Base-by-base conservation (phyloP, 1,140 invertebrate species). In the Leptopilina boulardi region DNA sequence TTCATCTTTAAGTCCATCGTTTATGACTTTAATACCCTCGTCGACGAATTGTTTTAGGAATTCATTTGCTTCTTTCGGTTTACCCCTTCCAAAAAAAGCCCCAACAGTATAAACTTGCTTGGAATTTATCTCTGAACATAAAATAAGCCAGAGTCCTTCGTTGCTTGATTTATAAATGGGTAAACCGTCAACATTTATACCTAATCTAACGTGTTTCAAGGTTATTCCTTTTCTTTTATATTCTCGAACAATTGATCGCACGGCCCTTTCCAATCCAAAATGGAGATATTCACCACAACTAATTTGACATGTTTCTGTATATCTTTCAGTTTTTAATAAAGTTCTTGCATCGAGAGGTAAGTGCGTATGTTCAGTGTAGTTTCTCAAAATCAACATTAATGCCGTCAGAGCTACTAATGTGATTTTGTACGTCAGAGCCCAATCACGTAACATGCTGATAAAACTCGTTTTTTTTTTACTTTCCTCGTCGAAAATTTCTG, bases 111-210 rank as follows among this genome's bases (percentile, higher is more conserved):
- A 76, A 71, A 44, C 51, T 38, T 71, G 41, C 11, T 72, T 26
- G 42, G 54, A 30, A 38, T 54, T 34, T 56, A 80, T 41, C 26
- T 81, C 44, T 47, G 73, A 56, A 15, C 80, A 79, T 78, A 86
- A 78, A 72, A 86, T 87, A 15, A 85, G 79, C 84, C 82, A 86
- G 70, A 83, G 72, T 21, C 70, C 11, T 70, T 79, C 66, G 13
- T 34, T 21, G 21, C 70, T 42, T 18, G 51, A 74, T 41, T 81
- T 81, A 42, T 70, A 71, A 41, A 81, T 44, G 13, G 82, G 78
- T 51, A 80, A 41, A 5, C 82, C 82, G 66, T 84, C 82, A 47
- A 80, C 80, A 77, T 82, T 77, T 38, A 72, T 77, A 11, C 66
- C n/a, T 10, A 80, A 70, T 42, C 75, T 42, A 42, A 80, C 72